A percentile compares a stretch with the other conserved stretches of the same genome.
These are phyloP conservation scores for Noctua comes DNA, from an alignment of 2,888 invertebrate genomes.

Conservation along the genomic window DNA sequence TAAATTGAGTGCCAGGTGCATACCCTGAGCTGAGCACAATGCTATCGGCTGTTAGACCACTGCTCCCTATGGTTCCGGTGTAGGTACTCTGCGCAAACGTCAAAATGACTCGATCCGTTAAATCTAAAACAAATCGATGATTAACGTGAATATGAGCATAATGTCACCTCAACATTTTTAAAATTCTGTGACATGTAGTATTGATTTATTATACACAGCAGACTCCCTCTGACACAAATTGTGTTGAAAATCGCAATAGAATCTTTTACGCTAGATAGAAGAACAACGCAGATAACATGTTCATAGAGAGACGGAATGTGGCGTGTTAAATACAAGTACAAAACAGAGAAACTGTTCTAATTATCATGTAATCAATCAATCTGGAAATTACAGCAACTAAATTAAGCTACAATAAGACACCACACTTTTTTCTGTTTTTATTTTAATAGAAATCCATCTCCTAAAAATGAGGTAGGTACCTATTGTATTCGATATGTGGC, in stretches of 20 bases:
- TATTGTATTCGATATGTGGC: too few species aligned
- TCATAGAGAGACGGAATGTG: background rate
- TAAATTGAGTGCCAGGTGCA: conserved; percentile 71
- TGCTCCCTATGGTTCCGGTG: conserved; percentile 71
- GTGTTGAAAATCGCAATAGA: background rate
- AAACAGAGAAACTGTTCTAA: background rate
- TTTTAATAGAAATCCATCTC: background rate
- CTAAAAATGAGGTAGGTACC: too few species aligned
- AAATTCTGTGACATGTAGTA: background rate
- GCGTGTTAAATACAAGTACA: background rate
- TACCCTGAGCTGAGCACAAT: conserved; percentile 76
- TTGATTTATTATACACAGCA: background rate
- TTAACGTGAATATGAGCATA: background rate
- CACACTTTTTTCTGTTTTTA: background rate
- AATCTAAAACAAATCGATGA: conserved; percentile 9
- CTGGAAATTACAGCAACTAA: background rate
- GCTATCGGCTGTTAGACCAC: conserved; percentile 67
- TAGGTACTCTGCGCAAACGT: conserved; percentile 78
- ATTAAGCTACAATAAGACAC: background rate
- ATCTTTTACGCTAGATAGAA: background rate
- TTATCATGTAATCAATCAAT: background rate
- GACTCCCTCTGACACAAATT: background rate
- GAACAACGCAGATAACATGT: background rate
- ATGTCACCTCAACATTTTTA: fast-evolving
- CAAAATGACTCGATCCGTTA: conserved; percentile 64